Percentiles rank a stretch among this genome's conserved stretches.
Conservation (phyloP, 2,888 invertebrate genomes). For the Plutella xylostella region DNA sequence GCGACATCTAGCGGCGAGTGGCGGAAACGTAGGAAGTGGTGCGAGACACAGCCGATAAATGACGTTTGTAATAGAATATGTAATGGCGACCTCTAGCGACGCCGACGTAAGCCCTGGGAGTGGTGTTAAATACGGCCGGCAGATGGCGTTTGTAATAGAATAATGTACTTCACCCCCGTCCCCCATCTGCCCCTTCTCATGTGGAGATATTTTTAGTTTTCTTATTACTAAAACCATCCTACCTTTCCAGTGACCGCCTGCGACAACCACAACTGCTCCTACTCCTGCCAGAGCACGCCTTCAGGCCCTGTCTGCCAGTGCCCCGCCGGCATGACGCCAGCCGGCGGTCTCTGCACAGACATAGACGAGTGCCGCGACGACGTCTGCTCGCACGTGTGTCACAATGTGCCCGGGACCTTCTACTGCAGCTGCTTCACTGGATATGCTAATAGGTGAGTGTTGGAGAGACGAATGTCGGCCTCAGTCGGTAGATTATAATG, state of each 20-base stretch:
- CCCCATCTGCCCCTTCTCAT: no score
- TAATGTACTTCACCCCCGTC: no score
- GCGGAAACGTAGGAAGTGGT: no score
- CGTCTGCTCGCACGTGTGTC: slow-evolving; percentile 76
- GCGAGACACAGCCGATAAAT: no score
- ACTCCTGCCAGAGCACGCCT: slow-evolving; percentile 74
- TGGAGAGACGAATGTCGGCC: background rate
- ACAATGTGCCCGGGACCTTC: slow-evolving; percentile 66
- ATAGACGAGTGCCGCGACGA: slow-evolving; percentile 76
- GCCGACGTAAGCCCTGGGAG: no score
- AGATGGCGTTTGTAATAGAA: no score
- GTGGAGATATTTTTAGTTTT: no score
- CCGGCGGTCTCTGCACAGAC: slow-evolving; percentile 72
- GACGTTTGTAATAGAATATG: no score
- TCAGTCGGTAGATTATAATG: no score
- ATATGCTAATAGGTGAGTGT: slow-evolving; percentile 62
- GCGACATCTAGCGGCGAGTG: no score
- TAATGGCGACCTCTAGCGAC: slow-evolving; percentile 40
- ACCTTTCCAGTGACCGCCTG: slow-evolving; percentile 48
- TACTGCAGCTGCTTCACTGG: slow-evolving; percentile 71
- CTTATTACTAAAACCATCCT: background rate
- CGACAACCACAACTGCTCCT: slow-evolving; percentile 57
- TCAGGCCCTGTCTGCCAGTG: slow-evolving; percentile 76
- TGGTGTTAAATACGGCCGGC: no score
- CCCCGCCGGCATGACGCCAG: slow-evolving; percentile 65